Evolutionary conservation across 2,888 invertebrate species (phyloP).

Genomic region (Cosmopolites sordidus): DNA sequence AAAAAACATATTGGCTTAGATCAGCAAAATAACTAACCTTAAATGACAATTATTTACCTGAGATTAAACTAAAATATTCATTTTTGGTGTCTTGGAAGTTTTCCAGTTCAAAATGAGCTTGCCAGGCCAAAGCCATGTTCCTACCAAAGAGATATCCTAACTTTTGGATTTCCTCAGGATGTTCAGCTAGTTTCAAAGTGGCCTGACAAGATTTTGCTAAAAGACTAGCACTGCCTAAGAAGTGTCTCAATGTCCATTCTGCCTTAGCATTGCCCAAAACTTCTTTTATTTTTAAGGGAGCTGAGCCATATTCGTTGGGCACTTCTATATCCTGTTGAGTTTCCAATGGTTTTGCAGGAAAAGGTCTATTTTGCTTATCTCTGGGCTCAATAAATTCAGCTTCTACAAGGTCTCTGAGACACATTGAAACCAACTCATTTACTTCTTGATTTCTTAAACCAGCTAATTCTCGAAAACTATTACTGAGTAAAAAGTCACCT

Average conservation of each 20-base stretch:
- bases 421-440: slow-evolving; percentile 81
- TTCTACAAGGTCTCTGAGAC: slow-evolving; percentile 81
- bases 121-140: slow-evolving; percentile 84
- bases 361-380: slow-evolving; percentile 76
- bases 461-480: slow-evolving; percentile 81
- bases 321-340: slow-evolving; percentile 30
- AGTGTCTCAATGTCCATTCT: slow-evolving; percentile 66
- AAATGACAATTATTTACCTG: slow-evolving; percentile 36
- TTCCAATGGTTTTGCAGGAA: slow-evolving; percentile 62
- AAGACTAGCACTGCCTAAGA: slow-evolving; percentile 50
- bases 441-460: slow-evolving; percentile 72
- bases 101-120: slow-evolving; percentile 64
- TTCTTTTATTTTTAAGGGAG: slow-evolving; percentile 32
- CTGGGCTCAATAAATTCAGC: slow-evolving; percentile 81
- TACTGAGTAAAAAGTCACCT: slow-evolving; percentile 85
- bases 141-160: slow-evolving; percentile 82
- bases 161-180: slow-evolving; percentile 65
- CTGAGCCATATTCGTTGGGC: slow-evolving; percentile 32
- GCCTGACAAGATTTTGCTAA: slow-evolving; percentile 80
- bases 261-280: slow-evolving; percentile 60
- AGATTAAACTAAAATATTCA: slow-evolving; percentile 64
- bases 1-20: too few relatives aligned
- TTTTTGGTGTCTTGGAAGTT: slow-evolving; percentile 51
- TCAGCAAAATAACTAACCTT: not conserved
- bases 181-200: slow-evolving; percentile 76